Percentiles rank a stretch among this genome's conserved stretches.
Evolutionary conservation across 2,113 vertebrate species (phyloP).

Genomic region (Tragulus kanchil): DNA sequence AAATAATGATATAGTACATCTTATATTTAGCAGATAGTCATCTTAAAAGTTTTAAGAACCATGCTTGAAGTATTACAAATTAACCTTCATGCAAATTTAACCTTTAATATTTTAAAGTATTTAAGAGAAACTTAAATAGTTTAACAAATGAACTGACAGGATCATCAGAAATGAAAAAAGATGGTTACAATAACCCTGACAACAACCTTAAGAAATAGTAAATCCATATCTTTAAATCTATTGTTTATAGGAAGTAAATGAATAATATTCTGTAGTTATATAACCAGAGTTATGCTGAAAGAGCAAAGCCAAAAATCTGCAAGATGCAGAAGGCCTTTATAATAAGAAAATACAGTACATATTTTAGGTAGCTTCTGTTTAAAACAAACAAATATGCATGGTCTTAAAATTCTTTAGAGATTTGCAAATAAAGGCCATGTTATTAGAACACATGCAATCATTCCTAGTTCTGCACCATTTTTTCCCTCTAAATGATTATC

Average conservation of each 20-base stretch:
- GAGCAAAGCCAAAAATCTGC: not conserved
- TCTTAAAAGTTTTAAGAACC: not conserved
- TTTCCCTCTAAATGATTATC: constrained; percentile 19
- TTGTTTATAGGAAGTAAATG: not conserved
- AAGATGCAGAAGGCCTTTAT: not conserved
- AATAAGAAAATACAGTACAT: not conserved
- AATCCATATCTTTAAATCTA: not conserved
- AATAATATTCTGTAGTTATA: not conserved
- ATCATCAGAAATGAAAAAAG: constrained; percentile 28
- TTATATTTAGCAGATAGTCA: not conserved
- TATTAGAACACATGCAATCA: not conserved
- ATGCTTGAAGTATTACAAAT: constrained; percentile 35
- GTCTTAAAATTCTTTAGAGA: not conserved
- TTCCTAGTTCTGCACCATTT: not conserved
- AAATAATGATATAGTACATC: not conserved
- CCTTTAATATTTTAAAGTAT: too few relatives aligned
- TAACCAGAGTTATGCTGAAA: constrained; percentile 22
- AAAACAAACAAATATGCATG: not conserved
- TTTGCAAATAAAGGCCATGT: constrained; percentile 34
- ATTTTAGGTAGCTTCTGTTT: not conserved
- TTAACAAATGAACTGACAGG: not conserved
- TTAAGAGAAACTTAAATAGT: not conserved
- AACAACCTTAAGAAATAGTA: not conserved
- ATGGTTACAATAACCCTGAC: not conserved
- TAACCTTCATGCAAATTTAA: not conserved